Evolutionary conservation across 2,797 vertebrate genomes (phyloP), one percentile per base, ranked within the genome.

Genomic region (Onychomys arenicola): DNA sequence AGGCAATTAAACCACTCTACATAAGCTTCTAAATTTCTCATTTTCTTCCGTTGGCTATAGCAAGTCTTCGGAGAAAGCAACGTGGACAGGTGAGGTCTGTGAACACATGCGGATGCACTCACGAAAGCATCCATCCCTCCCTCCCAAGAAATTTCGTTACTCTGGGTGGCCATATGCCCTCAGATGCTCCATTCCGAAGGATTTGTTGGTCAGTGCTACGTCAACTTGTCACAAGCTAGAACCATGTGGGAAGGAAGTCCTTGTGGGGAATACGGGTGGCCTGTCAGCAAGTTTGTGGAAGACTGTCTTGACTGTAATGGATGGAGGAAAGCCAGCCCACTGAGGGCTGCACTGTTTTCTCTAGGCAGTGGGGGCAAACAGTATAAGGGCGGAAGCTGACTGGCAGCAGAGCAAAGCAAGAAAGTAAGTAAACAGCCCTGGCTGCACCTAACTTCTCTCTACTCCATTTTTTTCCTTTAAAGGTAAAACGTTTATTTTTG

Each of bases 1-100:
- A 99, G 99, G 69, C 99, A 98, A 98, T 99, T 99, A 98, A 99
- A 99, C 99, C 99, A 99, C 80, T 99, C 99, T n/a, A 99, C 99
- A 0, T 99, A 99, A 0, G 99, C 99, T 98, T 99, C 99, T 94
- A 99, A 98, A 95, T 99, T 99, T 40, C 98, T 98, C 67, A 99
- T 99, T 98, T 99, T 99, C 98, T 99, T 99, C 95, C 94, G 98
- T 91, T 99, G 99, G 19, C 98, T 98, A 5, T 99, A 99, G 98
- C 99, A 99, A 91, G 95, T 99, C 99, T 99, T 98, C 4, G 87
- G 69, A 81, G 52, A 96, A 82, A 92, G 87, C n/a, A 73, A 77
- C 57, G 8, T 2, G 63, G 81, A 52, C 11, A 61, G n/a, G 17
- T 69, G 21, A 96, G 34, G 16, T 10, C 25, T 73, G 67, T 1